Evolutionary conservation across 1,140 invertebrate species (phyloP), one percentile per base, ranked within the genome.

Genomic region (Gryon sp.): DNA sequence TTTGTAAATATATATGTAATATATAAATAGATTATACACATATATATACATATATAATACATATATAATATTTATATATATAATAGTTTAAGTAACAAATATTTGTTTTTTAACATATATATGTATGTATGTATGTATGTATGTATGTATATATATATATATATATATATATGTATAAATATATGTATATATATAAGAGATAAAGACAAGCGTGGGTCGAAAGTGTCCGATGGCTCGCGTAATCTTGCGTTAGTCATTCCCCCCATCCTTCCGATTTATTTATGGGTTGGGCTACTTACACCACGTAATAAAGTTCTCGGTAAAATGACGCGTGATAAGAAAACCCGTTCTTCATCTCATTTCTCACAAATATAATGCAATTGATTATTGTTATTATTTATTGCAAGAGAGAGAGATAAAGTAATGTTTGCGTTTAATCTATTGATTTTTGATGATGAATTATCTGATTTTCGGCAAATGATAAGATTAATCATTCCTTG

Each of bases 271-370:
- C 59, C 74, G 76, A 78, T 85, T 84, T 83, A 85, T 85, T 85
- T 81, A 85, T 86, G 83, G 83, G 81, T 82, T 83, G 83, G 79
- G 81, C 83, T 81, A 84, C 77, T 80, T 82, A 82, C 79, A 82
- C 76, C 76, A 81, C 82, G 82, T 84, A 83, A 86, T 86, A 78
- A 85, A 82, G 83, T 86, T 85, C 83, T 76, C 69, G 68, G 83
- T 84, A 84, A 83, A 82, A 81, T 85, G 82, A 86, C 80, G 81
- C 80, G 80, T 81, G 84, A 86, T 84, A 84, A 85, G 82, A 83
- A 69, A 83, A 76, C 65, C 65, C 63, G 73, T 76, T 76, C 55
- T 68, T 74, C 73, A 68, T 76, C 73, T 76, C 57, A 18, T 28
- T 57, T 16, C 55, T 59, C 32, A 52, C 73, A 53, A 76, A 76